Conservation (phyloP, 2,797 vertebrate species). For the Myripristis jacobus region DNA sequence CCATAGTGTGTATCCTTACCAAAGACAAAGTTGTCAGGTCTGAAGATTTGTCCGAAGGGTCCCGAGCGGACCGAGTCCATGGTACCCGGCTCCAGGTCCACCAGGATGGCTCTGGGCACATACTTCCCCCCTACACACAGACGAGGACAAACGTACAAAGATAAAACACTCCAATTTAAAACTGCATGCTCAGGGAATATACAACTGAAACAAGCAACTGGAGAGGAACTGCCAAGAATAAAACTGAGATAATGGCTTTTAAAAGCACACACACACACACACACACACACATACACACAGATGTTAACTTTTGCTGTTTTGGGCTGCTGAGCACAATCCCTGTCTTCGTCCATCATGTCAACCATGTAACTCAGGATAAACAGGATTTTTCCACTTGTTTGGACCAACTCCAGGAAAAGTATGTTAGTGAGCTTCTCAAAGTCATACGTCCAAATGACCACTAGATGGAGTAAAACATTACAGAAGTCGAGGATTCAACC, state of each 20-base stretch:
- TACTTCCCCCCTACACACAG: constrained; percentile 90
- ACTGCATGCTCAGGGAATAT: too few relatives aligned
- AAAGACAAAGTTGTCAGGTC: constrained; percentile 93
- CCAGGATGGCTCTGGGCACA: constrained; percentile 90
- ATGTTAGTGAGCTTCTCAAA: neutral
- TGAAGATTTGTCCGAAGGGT: constrained; percentile 87
- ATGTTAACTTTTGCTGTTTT: too few relatives aligned
- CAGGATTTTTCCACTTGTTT: too few relatives aligned
- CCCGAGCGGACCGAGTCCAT: constrained; percentile 92
- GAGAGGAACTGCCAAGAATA: too few relatives aligned
- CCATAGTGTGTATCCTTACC: constrained; percentile 72
- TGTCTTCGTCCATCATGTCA: too few relatives aligned
- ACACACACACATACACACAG: constrained; percentile 14
- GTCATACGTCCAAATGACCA: neutral
- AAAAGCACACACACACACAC: constrained; percentile 21
- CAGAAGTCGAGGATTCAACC: neutral
- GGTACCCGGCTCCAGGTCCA: constrained; percentile 91
- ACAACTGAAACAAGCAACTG: too few relatives aligned
- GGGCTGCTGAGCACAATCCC: too few relatives aligned
- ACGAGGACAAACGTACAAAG: too few relatives aligned
- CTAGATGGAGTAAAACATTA: constrained; percentile 26
- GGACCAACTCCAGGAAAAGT: too few relatives aligned
- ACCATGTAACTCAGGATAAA: too few relatives aligned
- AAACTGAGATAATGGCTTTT: too few relatives aligned
- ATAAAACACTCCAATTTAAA: too few relatives aligned